phyloP scores from a whole-genome alignment of 2,888 invertebrate species.

The Cylloceria caligata region DNA sequence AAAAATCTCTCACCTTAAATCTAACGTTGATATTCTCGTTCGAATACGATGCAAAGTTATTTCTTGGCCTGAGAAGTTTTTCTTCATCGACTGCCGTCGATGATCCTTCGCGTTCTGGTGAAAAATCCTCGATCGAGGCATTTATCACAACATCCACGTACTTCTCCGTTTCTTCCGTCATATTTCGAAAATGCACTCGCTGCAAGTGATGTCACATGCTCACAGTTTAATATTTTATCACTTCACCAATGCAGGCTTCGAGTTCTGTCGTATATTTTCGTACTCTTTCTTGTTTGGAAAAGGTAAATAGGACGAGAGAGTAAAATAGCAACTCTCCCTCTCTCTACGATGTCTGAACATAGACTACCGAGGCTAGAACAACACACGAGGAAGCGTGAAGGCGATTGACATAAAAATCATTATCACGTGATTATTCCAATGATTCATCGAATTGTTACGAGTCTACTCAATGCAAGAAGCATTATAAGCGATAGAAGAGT shows the following conservation, averaged over 20 bases:
- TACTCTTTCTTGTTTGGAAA: background rate
- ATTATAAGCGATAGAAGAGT: background rate
- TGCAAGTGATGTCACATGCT: slow-evolving; percentile 37
- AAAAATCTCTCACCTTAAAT: slow-evolving; percentile 76
- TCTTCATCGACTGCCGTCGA: slow-evolving; percentile 69
- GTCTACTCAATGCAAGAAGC: background rate
- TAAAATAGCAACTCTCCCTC: slow-evolving; percentile 24
- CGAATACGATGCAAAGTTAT: slow-evolving; percentile 81
- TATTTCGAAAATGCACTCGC: slow-evolving; percentile 47
- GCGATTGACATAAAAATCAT: background rate
- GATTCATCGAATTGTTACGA: slow-evolving; percentile 44
- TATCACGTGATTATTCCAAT: slow-evolving; percentile 40
- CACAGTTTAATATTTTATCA: background rate
- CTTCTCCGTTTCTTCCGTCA: slow-evolving; percentile 68
- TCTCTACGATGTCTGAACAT: slow-evolving; percentile 38
- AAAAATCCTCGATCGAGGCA: slow-evolving; percentile 57
- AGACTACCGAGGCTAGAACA: slow-evolving; percentile 22
- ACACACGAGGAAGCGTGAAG: slow-evolving; percentile 26
- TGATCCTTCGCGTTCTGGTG: too few relatives aligned
- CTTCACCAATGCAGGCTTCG: background rate
- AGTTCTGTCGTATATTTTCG: background rate
- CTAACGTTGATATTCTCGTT: slow-evolving; percentile 75
- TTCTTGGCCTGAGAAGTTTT: slow-evolving; percentile 75
- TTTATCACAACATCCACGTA: slow-evolving; percentile 72
- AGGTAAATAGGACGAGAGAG: background rate